Conservation (phyloP, 2,113 vertebrate genomes). For the Gallinago paraguaiae region DNA sequence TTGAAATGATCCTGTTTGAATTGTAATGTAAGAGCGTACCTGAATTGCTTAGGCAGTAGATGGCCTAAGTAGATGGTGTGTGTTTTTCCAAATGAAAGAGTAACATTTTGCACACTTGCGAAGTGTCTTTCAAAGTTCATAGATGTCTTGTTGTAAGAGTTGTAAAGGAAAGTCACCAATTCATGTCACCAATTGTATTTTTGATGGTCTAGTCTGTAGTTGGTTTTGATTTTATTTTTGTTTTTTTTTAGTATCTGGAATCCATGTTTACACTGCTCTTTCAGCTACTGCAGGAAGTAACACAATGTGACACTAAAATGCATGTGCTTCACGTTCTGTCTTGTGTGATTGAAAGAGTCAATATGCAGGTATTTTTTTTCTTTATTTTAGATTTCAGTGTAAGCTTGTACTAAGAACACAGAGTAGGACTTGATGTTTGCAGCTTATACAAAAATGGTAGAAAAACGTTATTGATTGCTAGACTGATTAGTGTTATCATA, state of each 20-base stretch:
- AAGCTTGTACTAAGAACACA: not conserved
- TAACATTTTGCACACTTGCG: not conserved
- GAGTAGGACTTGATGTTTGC: not conserved
- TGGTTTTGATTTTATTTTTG: not conserved
- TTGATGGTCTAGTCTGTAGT: not conserved
- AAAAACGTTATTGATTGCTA: not conserved
- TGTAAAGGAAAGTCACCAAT: not conserved
- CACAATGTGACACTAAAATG: conserved; percentile 98
- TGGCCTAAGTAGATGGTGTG: too few relatives aligned
- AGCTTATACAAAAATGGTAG: not conserved
- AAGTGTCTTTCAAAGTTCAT: not conserved
- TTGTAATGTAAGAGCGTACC: not conserved
- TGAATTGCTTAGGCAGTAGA: not conserved
- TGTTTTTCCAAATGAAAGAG: not conserved
- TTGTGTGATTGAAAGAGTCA: conserved; percentile 96
- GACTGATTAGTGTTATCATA: not conserved
- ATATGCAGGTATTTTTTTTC: conserved; percentile 84
- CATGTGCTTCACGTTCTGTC: conserved; percentile 96
- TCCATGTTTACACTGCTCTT: conserved; percentile 94
- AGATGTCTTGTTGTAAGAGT: not conserved
- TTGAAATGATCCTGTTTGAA: not conserved
- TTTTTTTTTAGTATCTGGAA: conserved; percentile 86
- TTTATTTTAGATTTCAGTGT: not conserved
- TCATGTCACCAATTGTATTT: not conserved
- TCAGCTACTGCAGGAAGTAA: conserved; percentile 94